Evolutionary conservation across 2,113 vertebrate genomes (phyloP).

Genomic region (Anoura caudifer): DNA sequence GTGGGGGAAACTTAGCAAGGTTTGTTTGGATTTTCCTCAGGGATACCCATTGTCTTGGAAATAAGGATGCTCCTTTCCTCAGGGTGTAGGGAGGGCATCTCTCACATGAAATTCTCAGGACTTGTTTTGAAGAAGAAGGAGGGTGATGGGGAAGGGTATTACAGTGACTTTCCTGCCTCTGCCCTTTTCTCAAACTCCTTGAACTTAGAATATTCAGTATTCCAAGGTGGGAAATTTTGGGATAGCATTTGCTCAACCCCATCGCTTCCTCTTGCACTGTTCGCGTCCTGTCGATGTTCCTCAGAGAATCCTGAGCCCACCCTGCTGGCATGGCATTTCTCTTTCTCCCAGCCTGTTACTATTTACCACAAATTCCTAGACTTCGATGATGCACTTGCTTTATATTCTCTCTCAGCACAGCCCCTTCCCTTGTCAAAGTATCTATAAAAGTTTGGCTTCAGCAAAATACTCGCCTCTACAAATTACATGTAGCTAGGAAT

Average conservation of each 20-base stretch:
- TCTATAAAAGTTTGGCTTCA: not conserved
- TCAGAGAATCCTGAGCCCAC: too few species aligned
- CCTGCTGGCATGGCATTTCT: accelerated
- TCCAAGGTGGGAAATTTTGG: too few species aligned
- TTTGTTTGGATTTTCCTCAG: not conserved
- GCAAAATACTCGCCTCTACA: not conserved
- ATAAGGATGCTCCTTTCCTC: not conserved
- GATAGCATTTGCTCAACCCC: not conserved
- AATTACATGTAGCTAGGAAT: not conserved
- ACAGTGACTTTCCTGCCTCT: not conserved
- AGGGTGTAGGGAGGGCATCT: not conserved
- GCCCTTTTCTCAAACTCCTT: not conserved
- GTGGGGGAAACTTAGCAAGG: not conserved
- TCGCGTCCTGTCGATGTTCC: not conserved
- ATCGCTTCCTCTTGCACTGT: accelerated
- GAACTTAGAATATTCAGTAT: not conserved
- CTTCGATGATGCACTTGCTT: not conserved
- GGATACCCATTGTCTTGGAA: not conserved
- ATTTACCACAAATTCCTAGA: not conserved
- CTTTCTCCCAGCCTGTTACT: not conserved
- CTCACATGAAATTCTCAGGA: accelerated
- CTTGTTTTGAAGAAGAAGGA: not conserved
- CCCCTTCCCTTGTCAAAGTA: accelerated
- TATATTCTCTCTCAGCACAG: not conserved
- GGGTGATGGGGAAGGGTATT: too few species aligned